Evolutionary conservation across 2,113 vertebrate species (phyloP).

Genomic region (Nettapus auritus): DNA sequence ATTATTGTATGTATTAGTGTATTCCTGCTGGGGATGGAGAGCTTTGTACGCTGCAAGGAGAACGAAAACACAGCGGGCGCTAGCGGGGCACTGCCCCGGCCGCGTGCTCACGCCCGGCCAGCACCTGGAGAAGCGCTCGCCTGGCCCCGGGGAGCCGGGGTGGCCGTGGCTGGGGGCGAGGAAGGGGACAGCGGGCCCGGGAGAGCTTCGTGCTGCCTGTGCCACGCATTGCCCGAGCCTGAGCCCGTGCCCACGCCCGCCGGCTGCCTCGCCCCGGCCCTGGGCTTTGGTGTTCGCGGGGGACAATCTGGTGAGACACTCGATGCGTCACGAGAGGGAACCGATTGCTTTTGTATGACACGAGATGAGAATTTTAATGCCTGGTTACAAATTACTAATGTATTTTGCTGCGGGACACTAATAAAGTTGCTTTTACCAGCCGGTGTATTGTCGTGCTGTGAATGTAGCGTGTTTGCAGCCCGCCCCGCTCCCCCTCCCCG

Average conservation of each 20-base stretch:
- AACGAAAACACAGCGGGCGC: not conserved
- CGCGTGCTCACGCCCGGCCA: not conserved
- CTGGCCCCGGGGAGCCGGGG: too few relatives aligned
- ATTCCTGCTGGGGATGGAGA: not conserved
- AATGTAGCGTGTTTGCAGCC: constrained; percentile 35
- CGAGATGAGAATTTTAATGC: constrained; percentile 23
- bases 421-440: constrained; percentile 76
- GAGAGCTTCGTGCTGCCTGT: not conserved
- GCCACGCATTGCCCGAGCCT: too few relatives aligned
- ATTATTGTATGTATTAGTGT: not conserved
- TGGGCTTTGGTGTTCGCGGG: not conserved
- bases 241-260: too few relatives aligned
- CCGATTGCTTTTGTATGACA: not conserved
- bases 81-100: not conserved
- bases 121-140: not conserved
- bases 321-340: not conserved
- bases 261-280: not conserved
- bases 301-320: not conserved
- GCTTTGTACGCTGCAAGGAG: not conserved
- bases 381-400: constrained; percentile 66
- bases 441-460: constrained; percentile 51
- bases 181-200: not conserved
- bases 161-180: not conserved
- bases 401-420: constrained; percentile 71
- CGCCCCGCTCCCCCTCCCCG: not conserved